phyloP scores from a whole-genome alignment of 2,113 vertebrate genomes.

The Illadopsis cleaveri region DNA sequence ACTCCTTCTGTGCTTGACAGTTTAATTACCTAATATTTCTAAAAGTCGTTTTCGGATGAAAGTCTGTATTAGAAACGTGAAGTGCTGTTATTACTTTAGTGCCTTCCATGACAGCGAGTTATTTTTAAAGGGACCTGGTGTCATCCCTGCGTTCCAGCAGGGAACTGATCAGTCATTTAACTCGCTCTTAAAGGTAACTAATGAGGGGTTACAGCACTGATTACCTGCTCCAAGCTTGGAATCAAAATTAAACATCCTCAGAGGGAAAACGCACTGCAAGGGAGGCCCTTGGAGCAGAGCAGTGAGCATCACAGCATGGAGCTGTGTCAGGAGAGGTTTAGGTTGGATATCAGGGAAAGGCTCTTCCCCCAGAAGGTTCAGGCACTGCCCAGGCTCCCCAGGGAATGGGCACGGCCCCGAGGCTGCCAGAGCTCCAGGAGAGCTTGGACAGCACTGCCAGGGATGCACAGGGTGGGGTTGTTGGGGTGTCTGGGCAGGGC shows the following conservation, averaged over 20 bases:
- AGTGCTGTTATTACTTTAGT: background rate
- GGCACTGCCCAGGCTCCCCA: background rate
- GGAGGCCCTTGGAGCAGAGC: background rate
- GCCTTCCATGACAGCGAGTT: background rate
- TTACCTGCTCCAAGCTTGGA: background rate
- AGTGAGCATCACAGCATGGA: background rate
- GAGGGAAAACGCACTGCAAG: background rate
- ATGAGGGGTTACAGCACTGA: background rate
- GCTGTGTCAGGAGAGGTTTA: fast-evolving
- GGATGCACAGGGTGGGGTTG: background rate
- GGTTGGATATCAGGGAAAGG: fast-evolving
- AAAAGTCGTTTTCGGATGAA: background rate
- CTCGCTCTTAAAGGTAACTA: background rate
- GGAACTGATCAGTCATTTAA: background rate
- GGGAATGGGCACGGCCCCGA: background rate
- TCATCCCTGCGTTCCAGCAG: background rate
- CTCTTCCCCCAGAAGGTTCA: background rate
- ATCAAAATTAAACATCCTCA: background rate
- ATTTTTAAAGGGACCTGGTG: background rate
- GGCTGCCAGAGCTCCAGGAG: background rate
- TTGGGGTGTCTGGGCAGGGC: background rate
- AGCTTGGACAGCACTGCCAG: fast-evolving
- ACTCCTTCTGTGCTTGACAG: background rate
- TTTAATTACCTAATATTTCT: constrained; percentile 1
- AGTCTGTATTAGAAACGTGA: background rate